These are phyloP conservation scores for Cheilosia grossa DNA, from an alignment of 2,888 invertebrate species.

Conservation along the genomic window DNA sequence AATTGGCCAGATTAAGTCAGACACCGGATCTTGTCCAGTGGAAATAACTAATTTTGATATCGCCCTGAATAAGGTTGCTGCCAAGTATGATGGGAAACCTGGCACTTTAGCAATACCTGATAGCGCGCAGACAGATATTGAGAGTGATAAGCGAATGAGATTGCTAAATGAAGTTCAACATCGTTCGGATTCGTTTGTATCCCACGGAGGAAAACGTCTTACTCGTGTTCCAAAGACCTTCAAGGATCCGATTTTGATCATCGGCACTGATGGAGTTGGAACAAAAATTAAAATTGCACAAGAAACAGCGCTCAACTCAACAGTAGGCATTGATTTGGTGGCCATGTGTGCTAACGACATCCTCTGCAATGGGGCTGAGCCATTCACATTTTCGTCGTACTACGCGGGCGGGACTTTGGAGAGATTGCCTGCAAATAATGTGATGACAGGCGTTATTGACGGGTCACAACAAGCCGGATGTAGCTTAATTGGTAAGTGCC, in stretches of 20 bases:
- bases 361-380: constrained; percentile 96
- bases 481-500: constrained; percentile 90
- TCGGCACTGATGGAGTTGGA: constrained; percentile 99
- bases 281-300: constrained; percentile 98
- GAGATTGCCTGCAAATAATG: constrained; percentile 86
- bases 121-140: background rate
- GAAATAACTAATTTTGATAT: constrained; percentile 88
- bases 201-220: constrained; percentile 79
- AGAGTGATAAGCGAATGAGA: constrained; percentile 22
- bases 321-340: constrained; percentile 97
- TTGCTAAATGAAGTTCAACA: constrained; percentile 50
- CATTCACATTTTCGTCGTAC: constrained; percentile 98
- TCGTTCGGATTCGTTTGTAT: constrained; percentile 78
- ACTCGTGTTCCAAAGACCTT: constrained; percentile 81
- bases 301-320: constrained; percentile 88
- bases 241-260: constrained; percentile 93
- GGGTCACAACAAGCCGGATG: constrained; percentile 93
- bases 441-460: constrained; percentile 87
- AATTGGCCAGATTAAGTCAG: constrained; percentile 83
- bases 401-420: constrained; percentile 93
- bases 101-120: background rate
- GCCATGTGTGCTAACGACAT: constrained; percentile 99
- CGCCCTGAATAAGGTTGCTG: constrained; percentile 84
- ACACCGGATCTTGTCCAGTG: constrained; percentile 68
- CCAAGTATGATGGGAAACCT: constrained; percentile 78